Evolutionary conservation across 2,113 vertebrate genomes (phyloP).

Genomic region (Struthio camelus): DNA sequence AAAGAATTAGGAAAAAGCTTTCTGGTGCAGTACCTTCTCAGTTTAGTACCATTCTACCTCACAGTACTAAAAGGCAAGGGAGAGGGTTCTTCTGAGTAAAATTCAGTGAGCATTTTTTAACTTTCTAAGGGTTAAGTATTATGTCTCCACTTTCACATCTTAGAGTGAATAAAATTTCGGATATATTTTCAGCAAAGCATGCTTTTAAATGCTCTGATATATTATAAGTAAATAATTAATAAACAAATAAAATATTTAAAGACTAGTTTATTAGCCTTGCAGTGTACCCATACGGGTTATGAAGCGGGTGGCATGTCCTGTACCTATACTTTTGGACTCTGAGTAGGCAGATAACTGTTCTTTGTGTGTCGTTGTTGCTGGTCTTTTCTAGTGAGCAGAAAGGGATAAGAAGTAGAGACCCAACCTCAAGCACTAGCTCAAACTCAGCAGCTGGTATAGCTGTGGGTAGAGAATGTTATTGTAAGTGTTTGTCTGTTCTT

Average conservation of each 20-base stretch:
- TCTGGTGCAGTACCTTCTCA: neutral
- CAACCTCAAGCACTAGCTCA: neutral
- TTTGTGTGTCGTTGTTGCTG: neutral
- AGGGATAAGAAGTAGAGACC: neutral
- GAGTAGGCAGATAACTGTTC: neutral
- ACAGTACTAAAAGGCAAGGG: neutral
- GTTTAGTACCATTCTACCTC: neutral
- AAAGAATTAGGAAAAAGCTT: constrained; percentile 58
- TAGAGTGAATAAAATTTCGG: neutral
- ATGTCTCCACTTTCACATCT: constrained; percentile 25
- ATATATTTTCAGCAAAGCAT: constrained; percentile 27
- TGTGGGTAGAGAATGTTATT: neutral
- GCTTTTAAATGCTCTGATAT: constrained; percentile 24
- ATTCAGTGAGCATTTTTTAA: neutral
- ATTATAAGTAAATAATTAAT: constrained; percentile 47
- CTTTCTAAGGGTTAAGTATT: constrained; percentile 46
- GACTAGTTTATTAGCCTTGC: neutral
- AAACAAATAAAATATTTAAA: constrained; percentile 37
- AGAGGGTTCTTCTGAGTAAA: constrained; percentile 10
- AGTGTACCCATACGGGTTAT: neutral
- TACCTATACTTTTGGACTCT: fast-evolving
- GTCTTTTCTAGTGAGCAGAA: neutral
- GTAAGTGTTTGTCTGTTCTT: neutral
- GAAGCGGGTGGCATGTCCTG: neutral
- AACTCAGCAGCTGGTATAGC: neutral